Conservation (phyloP, 2,888 invertebrate species). For the Galerucella calmariensis region DNA sequence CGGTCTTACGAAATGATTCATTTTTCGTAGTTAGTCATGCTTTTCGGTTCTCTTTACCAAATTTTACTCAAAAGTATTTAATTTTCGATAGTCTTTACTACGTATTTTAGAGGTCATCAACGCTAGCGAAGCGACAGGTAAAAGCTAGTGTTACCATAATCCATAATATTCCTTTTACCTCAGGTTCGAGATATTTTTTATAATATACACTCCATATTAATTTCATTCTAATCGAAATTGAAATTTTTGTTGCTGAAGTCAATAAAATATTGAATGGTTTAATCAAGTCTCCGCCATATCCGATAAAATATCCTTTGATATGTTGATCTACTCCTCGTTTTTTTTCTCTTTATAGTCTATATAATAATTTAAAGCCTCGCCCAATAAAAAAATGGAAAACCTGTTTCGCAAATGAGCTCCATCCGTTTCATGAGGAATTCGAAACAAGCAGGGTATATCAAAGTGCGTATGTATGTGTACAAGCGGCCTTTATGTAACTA, state of each 20-base stretch:
- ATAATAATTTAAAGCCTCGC: slow-evolving; percentile 30
- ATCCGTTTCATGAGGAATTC: slow-evolving; percentile 45
- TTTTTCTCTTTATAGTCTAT: slow-evolving; percentile 1
- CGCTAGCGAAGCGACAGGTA: too few relatives aligned
- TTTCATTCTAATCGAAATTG: background rate
- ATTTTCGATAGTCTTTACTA: too few relatives aligned
- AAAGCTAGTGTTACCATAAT: too few relatives aligned
- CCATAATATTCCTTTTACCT: too few relatives aligned
- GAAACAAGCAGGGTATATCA: slow-evolving; percentile 32
- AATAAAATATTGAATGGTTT: background rate
- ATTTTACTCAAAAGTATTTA: too few relatives aligned
- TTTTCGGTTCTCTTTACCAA: too few relatives aligned
- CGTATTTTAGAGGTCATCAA: too few relatives aligned
- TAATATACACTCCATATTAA: too few relatives aligned
- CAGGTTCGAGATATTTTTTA: too few relatives aligned
- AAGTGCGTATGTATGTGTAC: slow-evolving; percentile 35
- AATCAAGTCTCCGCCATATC: background rate
- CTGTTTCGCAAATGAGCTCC: slow-evolving; percentile 45
- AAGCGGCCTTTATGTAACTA: slow-evolving; percentile 36
- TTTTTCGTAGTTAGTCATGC: too few relatives aligned
- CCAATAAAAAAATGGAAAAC: slow-evolving; percentile 40
- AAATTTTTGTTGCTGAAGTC: background rate
- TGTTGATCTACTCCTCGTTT: slow-evolving; percentile 3
- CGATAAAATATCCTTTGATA: slow-evolving; percentile 4
- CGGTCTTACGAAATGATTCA: too few relatives aligned